A percentile compares a stretch with the other conserved stretches of the same genome.
These are phyloP conservation scores for Ephialtes manifestator DNA, from an alignment of 2,888 invertebrate genomes.

Conservation along the genomic window DNA sequence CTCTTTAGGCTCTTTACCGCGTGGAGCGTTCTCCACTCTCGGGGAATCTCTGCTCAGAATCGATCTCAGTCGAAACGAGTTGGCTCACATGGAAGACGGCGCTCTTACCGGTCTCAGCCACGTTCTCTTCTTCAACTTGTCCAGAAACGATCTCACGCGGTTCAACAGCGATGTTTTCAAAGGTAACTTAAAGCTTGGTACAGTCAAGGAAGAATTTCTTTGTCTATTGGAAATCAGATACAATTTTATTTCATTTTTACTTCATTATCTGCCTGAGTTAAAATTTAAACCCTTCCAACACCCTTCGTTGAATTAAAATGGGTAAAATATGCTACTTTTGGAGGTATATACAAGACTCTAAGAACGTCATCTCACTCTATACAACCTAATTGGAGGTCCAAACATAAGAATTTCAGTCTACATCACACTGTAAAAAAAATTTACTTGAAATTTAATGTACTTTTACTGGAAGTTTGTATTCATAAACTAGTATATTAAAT, in stretches of 20 bases:
- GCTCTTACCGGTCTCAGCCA: slow-evolving; percentile 90
- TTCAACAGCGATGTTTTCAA: slow-evolving; percentile 95
- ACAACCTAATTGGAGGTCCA: no score
- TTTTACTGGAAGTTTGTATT: no score
- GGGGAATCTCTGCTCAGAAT: slow-evolving; percentile 89
- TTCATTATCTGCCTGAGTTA: no score
- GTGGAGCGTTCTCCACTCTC: slow-evolving; percentile 88
- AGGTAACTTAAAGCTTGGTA: slow-evolving; percentile 82
- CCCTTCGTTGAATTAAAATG: no score
- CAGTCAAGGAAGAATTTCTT: background rate
- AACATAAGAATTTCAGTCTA: no score
- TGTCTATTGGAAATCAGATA: background rate
- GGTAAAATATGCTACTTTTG: no score
- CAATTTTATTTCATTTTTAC: background rate
- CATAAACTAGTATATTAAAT: no score
- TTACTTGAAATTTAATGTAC: no score
- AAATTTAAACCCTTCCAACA: no score
- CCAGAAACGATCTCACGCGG: slow-evolving; percentile 92
- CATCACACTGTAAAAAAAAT: no score
- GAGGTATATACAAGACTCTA: no score
- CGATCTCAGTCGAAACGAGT: slow-evolving; percentile 93
- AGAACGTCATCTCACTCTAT: no score
- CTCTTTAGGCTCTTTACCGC: slow-evolving; percentile 89
- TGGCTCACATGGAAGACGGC: slow-evolving; percentile 92
- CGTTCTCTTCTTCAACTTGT: slow-evolving; percentile 91